Evolutionary conservation across 2,888 invertebrate species (phyloP), one percentile per base, ranked within the genome.

Genomic region (Desoria tigrina): DNA sequence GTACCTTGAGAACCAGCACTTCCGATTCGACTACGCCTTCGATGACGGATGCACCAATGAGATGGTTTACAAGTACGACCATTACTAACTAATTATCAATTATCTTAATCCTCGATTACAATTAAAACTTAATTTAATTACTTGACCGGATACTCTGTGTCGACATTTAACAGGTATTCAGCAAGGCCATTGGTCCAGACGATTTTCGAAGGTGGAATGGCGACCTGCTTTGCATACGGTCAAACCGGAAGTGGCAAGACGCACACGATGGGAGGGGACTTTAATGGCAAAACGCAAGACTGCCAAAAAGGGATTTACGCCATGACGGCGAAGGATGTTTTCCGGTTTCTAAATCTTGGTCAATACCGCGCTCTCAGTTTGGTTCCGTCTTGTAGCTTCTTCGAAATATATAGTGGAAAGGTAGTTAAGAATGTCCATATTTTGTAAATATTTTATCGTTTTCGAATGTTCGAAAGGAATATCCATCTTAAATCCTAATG

Each of bases 141-240:
- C n/a, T n/a, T n/a, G n/a, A n/a, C n/a, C n/a, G n/a, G n/a, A n/a
- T n/a, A n/a, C n/a, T n/a, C n/a, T n/a, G n/a, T n/a, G n/a, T n/a
- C n/a, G n/a, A n/a, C n/a, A n/a, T n/a, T n/a, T n/a, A n/a, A n/a
- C 75, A 90, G 90, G 81, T 97, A 94, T 81, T 96, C 98, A 68
- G 98, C 98, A 42, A 94, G 94, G 82, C 98, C 98, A 9, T 83
- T 99, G 77, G 95, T 99, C 61, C 91, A 94, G 82, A 96, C 96
- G 63, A 92, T 99, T 79, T 99, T 99, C 83, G 97, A 99, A 76
- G 94, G 95, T 68, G 97, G 97, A 53, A 97, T 97, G 92, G 98
- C 99, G 26, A 99, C 99, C 27, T 99, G 99, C 81, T 99, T 99
- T 83, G 98, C 99, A 3, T 99, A 99, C 81, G 99, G 99, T 61